Conservation (phyloP, 2,888 invertebrate species). For the Brachypterus glaber region DNA sequence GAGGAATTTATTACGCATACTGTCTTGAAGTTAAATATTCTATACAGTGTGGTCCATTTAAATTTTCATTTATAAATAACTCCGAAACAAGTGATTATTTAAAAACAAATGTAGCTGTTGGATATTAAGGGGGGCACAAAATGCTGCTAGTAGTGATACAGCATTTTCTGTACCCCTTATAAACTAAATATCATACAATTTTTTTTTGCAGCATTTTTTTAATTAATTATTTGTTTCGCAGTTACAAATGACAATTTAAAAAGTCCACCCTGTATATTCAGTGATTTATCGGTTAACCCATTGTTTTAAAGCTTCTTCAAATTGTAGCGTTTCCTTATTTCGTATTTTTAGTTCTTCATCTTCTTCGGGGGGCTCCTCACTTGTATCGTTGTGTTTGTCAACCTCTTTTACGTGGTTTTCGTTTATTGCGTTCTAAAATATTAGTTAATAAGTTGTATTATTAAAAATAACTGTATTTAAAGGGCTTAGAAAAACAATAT, state of each 20-base stretch:
- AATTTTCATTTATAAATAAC: too few relatives aligned
- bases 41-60: too few relatives aligned
- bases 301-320: conserved; percentile 56
- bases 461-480: too few relatives aligned
- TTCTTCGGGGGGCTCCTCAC: conserved; percentile 26
- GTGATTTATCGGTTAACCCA: conserved; percentile 55
- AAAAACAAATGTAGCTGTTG: too few relatives aligned
- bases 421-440: conserved; percentile 14
- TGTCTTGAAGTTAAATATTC: too few relatives aligned
- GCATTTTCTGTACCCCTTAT: too few relatives aligned
- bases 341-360: conserved; percentile 24
- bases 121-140: too few relatives aligned
- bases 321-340: conserved; percentile 39
- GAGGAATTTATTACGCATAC: too few relatives aligned
- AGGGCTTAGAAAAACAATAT: too few relatives aligned
- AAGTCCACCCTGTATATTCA: background rate
- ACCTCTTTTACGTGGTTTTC: conserved; percentile 23
- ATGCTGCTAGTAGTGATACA: too few relatives aligned
- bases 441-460: conserved; percentile 2
- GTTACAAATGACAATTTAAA: background rate
- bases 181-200: background rate
- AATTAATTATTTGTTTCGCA: background rate
- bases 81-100: too few relatives aligned
- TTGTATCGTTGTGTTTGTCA: conserved; percentile 21
- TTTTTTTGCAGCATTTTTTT: background rate